Conservation (phyloP, 2,888 invertebrate genomes). For the Zele albiditarsus region DNA sequence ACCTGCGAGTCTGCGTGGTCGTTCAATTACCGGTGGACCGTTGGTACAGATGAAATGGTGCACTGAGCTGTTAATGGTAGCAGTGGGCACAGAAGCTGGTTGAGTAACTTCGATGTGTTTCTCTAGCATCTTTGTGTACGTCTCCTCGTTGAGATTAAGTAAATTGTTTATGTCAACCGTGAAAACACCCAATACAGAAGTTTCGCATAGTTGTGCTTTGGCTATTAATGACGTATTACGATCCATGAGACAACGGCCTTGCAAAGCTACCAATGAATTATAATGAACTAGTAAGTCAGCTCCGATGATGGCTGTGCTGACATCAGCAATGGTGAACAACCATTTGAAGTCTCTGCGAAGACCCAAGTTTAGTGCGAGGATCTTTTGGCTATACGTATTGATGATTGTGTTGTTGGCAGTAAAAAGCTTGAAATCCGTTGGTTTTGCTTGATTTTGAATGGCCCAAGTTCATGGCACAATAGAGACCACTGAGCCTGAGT, state of each 20-base stretch:
- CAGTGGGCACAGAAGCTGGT: not conserved
- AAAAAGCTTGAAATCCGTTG: not conserved
- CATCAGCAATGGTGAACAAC: conserved; percentile 34
- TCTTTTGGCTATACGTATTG: conserved; percentile 26
- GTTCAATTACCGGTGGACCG: conserved; percentile 12
- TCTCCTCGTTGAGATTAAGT: not conserved
- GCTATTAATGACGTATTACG: not conserved
- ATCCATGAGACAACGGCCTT: conserved; percentile 19
- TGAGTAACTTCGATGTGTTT: not conserved
- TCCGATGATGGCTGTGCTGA: conserved; percentile 22
- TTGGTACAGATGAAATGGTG: too few species aligned
- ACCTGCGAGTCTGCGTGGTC: conserved; percentile 20
- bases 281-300: conserved; percentile 34
- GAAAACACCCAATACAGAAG: not conserved
- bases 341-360: conserved; percentile 28
- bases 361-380: conserved; percentile 25
- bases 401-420: conserved; percentile 36
- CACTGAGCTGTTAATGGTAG: not conserved
- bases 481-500: conserved; percentile 46
- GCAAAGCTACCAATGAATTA: conserved; percentile 30
- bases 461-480: conserved; percentile 33
- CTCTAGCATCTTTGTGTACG: not conserved
- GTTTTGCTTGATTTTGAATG: not conserved
- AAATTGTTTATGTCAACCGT: not conserved
- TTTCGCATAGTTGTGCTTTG: not conserved